These are phyloP conservation scores for Ganaspis sp. DNA, from an alignment of 1,140 invertebrate species.

Conservation along the genomic window DNA sequence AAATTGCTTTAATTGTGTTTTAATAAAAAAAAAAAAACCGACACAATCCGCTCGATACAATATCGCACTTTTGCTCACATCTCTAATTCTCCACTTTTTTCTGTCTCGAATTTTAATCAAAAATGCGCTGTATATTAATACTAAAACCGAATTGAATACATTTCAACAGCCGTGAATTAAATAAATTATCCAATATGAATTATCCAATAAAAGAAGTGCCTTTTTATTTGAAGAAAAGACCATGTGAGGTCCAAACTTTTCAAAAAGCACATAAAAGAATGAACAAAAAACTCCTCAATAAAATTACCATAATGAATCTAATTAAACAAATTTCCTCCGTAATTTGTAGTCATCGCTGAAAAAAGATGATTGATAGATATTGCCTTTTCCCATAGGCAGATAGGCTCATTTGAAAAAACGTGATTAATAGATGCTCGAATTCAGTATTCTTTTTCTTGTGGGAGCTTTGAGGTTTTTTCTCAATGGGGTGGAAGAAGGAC, in stretches of 20 bases:
- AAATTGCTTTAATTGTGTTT: slow-evolving; percentile 20
- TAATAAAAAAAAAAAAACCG: background rate
- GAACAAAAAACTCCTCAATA: background rate
- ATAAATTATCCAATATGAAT: no score
- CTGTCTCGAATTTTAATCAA: background rate
- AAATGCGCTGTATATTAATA: background rate
- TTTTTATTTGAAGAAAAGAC: background rate
- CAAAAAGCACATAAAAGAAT: background rate
- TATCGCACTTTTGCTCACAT: background rate
- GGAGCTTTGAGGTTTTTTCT: background rate
- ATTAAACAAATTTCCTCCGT: background rate
- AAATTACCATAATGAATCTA: slow-evolving; percentile 3
- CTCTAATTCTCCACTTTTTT: background rate
- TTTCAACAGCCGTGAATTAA: background rate
- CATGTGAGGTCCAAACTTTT: background rate
- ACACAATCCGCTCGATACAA: background rate
- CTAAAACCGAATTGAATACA: no score
- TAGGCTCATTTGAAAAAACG: background rate
- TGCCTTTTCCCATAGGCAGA: background rate
- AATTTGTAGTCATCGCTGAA: background rate
- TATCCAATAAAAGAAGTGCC: background rate
- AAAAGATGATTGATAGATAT: slow-evolving; percentile 7
- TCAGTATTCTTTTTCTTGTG: background rate
- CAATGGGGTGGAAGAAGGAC: slow-evolving; percentile 1
- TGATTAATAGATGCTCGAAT: slow-evolving; percentile 18